These are phyloP conservation scores for Zaprionus bogoriensis DNA, from an alignment of 2,888 invertebrate species.

Conservation along the genomic window DNA sequence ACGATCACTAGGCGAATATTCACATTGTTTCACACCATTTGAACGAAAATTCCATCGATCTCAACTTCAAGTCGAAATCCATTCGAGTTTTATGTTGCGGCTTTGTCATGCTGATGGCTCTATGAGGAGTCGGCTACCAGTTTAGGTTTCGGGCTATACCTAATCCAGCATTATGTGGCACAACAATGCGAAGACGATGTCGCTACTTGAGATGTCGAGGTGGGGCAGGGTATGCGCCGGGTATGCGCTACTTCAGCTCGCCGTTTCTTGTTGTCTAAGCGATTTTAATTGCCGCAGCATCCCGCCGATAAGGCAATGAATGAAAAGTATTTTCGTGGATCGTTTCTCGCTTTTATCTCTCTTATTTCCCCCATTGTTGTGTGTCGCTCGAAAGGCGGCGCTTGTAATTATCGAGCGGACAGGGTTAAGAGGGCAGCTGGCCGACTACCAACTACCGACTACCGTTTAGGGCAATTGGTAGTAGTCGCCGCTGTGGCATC, in stretches of 20 bases:
- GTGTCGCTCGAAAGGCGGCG: constrained; percentile 66
- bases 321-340: constrained; percentile 30
- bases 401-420: constrained; percentile 67
- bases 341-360: background rate
- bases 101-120: background rate
- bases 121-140: background rate
- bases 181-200: background rate
- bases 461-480: constrained; percentile 75
- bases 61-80: background rate
- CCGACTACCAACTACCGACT: constrained; percentile 54
- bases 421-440: constrained; percentile 61
- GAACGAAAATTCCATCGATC: too few relatives aligned
- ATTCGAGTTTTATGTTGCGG: background rate
- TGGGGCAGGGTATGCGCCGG: background rate
- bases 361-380: background rate
- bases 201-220: background rate
- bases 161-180: constrained; percentile 2
- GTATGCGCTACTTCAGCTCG: too few relatives aligned
- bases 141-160: background rate
- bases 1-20: background rate
- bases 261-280: constrained; percentile 59
- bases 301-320: constrained; percentile 47
- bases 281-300: constrained; percentile 67
- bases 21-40: too few relatives aligned
- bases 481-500: constrained; percentile 39